Evolutionary conservation across 2,888 invertebrate genomes (phyloP).

Genomic region (Linyphia triangularis): DNA sequence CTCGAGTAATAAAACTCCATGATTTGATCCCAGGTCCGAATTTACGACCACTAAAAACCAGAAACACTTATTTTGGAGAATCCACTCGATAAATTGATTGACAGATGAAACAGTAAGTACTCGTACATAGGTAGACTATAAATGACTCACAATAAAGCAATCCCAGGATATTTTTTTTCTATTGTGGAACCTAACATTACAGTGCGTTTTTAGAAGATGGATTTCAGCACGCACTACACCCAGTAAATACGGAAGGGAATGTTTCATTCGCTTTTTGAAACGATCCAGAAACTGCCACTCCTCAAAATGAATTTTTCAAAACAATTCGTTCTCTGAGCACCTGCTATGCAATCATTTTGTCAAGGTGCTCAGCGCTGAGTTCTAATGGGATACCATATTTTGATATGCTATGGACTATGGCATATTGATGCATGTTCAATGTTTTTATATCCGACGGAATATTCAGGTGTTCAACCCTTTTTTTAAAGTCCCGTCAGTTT

Average conservation of each 20-base stretch:
- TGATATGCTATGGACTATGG: no score
- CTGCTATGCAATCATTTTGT: no score
- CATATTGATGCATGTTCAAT: no score
- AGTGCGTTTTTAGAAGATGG: background rate
- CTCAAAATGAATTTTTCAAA: no score
- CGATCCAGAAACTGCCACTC: no score
- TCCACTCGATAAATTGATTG: slow-evolving; percentile 38
- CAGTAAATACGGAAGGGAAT: background rate
- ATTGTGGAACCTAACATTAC: background rate
- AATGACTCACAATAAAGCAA: background rate
- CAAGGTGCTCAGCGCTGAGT: no score
- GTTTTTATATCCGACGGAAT: no score
- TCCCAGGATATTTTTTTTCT: background rate
- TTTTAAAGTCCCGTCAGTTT: no score
- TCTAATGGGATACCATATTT: no score
- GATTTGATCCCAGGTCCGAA: background rate
- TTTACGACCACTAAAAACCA: slow-evolving; percentile 27
- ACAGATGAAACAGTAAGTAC: background rate
- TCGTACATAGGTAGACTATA: background rate
- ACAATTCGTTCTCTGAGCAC: no score
- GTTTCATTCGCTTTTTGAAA: no score
- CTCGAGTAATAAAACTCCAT: background rate
- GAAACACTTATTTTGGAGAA: background rate
- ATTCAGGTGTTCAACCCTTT: no score
- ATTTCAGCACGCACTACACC: background rate